A percentile compares a stretch with the other conserved stretches of the same genome.
phyloP scores from a whole-genome alignment of 92 coral and sea anemone species.

The Phenganax stokvisi region DNA sequence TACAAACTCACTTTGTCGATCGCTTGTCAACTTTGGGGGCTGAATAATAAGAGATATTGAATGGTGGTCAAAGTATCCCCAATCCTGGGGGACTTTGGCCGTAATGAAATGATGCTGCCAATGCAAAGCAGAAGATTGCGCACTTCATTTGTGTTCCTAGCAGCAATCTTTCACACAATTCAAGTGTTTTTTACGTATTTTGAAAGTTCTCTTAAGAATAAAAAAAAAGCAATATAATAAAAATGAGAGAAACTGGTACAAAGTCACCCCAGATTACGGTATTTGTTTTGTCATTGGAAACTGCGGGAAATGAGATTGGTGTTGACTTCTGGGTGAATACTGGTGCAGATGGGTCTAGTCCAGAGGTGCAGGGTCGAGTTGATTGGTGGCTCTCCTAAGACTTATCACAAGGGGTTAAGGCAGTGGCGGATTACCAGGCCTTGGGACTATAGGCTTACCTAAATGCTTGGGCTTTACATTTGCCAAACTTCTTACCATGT shows the following conservation, averaged over 20 bases:
- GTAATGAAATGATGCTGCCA: neutral
- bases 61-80: neutral
- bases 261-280: no score
- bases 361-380: no score
- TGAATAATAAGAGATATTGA: neutral
- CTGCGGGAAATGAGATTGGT: no score
- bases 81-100: neutral
- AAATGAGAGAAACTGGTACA: neutral
- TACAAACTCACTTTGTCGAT: neutral
- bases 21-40: neutral
- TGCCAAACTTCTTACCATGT: no score
- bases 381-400: slow-evolving; percentile 15
- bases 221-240: neutral
- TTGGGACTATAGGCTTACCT: no score
- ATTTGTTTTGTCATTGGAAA: no score
- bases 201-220: neutral
- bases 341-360: no score
- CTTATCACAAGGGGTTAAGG: neutral
- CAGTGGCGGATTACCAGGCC: no score
- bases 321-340: no score
- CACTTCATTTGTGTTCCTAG: neutral
- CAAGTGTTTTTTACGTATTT: neutral
- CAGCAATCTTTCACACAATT: neutral
- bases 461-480: no score
- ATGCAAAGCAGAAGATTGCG: neutral